Evolutionary conservation across 2,797 vertebrate species (phyloP), one percentile per base, ranked within the genome.

Genomic region (Cygnus olor): DNA sequence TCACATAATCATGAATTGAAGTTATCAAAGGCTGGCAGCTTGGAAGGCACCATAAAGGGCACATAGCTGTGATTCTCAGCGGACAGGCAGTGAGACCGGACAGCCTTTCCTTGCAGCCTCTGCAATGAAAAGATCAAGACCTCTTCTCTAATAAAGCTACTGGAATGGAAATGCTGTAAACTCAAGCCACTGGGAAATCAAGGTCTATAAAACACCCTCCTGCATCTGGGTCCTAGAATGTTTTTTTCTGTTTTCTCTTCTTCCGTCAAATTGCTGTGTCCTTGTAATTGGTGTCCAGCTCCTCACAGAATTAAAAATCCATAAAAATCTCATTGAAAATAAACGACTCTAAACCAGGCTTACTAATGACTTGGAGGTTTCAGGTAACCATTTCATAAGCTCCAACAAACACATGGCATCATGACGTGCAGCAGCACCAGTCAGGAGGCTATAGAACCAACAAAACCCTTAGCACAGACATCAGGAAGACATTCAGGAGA

Each of bases 141-240:
- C 60, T 6, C 68, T 70, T 85, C 44, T 42, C 47, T 87, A 80
- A 87, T 89, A 94, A 82, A 89, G 49, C 7, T 90, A 16, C 80
- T 73, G 51, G 34, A 94, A 81, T 30, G 8, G 42, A 92, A 90
- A 84, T 11, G 32, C 42, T 90, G 54, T 53, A 86, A 88, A 92
- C 69, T 81, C 71, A 93, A 87, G 71, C 74, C 51, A 72, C 45
- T 56, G 68, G 56, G 86, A 80, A 90, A 94, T 76, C 58, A 63
- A 51, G 6, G 38, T 65, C 70, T 51, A 57, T 84, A 90, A 83
- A 51, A 25, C 6, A 4, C 25, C 6, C 32, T 71, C 36, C 51
- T 66, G 15, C 32, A 36, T 42, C 56, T 70, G 49, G 8, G 20
- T 54, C 58, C 22, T 22, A 77, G 64, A 93, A 63, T 2, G 13